These are phyloP conservation scores for Zootermopsis nevadensis DNA, from an alignment of 2,888 invertebrate genomes.

Conservation along the genomic window DNA sequence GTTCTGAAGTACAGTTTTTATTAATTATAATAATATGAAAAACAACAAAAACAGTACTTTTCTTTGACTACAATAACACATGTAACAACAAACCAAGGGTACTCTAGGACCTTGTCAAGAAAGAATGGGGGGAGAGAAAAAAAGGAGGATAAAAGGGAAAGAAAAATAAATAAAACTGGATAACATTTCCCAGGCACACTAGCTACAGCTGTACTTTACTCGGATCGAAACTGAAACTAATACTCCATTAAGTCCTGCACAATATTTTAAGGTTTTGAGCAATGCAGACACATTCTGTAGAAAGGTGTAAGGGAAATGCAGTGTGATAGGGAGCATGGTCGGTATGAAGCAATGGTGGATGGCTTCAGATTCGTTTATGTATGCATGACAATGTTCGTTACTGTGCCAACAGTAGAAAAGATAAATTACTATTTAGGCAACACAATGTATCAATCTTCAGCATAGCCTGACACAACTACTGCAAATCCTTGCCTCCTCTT, in stretches of 20 bases:
- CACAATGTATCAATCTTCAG: conserved; percentile 16
- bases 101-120: not conserved
- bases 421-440: conserved; percentile 35
- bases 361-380: conserved; percentile 44
- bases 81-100: conserved; percentile 42
- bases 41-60: conserved; percentile 48
- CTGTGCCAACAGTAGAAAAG: conserved; percentile 2
- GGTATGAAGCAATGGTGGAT: conserved; percentile 44
- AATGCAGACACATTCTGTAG: conserved; percentile 5
- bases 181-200: conserved; percentile 5
- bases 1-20: conserved; percentile 53
- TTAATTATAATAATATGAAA: conserved; percentile 50
- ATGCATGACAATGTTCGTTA: conserved; percentile 2
- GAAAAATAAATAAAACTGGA: not conserved
- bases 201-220: not conserved
- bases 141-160: not conserved
- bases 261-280: not conserved
- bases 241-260: not conserved
- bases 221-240: not conserved
- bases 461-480: not conserved
- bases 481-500: not conserved
- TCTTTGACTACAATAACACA: conserved; percentile 41
- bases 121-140: not conserved
- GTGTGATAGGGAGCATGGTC: conserved; percentile 1
- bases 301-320: not conserved